These are phyloP conservation scores for Oryzias dopingdopingensis DNA, from an alignment of 2,797 vertebrate species.

Conservation along the genomic window DNA sequence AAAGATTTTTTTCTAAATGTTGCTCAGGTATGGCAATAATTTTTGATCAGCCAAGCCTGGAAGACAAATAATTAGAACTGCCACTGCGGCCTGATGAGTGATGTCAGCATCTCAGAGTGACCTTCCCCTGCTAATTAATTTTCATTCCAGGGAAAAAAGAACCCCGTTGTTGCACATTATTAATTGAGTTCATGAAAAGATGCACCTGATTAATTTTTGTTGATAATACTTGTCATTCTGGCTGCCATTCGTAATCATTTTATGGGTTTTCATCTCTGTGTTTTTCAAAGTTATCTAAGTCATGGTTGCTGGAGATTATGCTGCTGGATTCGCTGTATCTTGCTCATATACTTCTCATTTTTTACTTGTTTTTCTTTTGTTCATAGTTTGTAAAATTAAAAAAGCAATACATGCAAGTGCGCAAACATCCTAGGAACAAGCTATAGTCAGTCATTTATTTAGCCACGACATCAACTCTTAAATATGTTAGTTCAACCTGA, in stretches of 20 bases:
- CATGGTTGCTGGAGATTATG: slow-evolving; percentile 88
- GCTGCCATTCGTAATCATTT: slow-evolving; percentile 96
- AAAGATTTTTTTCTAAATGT: slow-evolving; percentile 98
- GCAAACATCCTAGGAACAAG: too few relatives aligned
- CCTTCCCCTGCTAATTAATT: slow-evolving; percentile 99
- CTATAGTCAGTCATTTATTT: too few relatives aligned
- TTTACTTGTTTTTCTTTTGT: too few relatives aligned
- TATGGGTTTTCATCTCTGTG: slow-evolving; percentile 92
- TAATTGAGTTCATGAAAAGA: slow-evolving; percentile 99
- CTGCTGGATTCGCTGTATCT: slow-evolving; percentile 43
- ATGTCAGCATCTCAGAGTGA: slow-evolving; percentile 99
- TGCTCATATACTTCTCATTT: not conserved
- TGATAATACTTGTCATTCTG: slow-evolving; percentile 99
- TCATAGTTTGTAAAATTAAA: too few relatives aligned
- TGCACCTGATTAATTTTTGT: slow-evolving; percentile 99
- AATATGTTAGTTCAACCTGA: too few relatives aligned
- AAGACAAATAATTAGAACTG: slow-evolving; percentile 99
- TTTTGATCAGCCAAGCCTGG: slow-evolving; percentile 99
- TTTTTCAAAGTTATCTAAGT: slow-evolving; percentile 98
- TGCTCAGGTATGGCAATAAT: slow-evolving; percentile 99
- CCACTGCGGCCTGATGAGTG: slow-evolving; percentile 99
- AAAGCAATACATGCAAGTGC: too few relatives aligned
- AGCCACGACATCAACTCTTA: too few relatives aligned
- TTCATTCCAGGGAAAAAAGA: slow-evolving; percentile 99
- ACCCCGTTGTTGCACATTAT: slow-evolving; percentile 99